Conservation (phyloP, 2,113 vertebrate genomes). For the Mixornis gularis region DNA sequence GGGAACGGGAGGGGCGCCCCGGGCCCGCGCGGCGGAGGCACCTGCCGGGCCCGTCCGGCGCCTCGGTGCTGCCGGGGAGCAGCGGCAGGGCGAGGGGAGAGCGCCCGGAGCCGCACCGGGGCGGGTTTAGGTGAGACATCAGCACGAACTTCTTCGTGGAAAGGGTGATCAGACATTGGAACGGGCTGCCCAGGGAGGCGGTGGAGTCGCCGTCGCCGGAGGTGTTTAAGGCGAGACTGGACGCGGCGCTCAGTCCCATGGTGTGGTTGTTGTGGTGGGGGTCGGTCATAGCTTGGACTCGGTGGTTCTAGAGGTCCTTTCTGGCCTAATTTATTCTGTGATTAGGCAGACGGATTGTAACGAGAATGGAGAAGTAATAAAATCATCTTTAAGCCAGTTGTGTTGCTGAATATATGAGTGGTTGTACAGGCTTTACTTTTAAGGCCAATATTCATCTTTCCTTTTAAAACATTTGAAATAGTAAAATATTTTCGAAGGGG, state of each 20-base stretch:
- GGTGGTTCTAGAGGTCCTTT: neutral
- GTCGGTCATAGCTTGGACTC: neutral
- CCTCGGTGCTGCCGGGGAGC: neutral
- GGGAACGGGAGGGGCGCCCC: neutral
- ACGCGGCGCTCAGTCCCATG: rapidly evolving
- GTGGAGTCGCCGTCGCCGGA: neutral
- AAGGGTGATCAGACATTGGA: rapidly evolving
- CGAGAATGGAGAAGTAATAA: neutral
- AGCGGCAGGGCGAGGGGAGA: neutral
- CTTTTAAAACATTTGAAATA: neutral
- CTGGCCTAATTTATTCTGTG: rapidly evolving
- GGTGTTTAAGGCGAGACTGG: rapidly evolving
- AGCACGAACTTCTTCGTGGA: rapidly evolving
- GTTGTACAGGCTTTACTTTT: neutral
- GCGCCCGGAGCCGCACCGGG: neutral
- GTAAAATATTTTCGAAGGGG: rapidly evolving
- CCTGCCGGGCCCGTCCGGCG: neutral
- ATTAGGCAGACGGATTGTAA: neutral
- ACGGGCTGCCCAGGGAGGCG: neutral
- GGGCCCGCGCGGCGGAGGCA: neutral
- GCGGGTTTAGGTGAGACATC: rapidly evolving
- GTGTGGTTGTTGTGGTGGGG: too few relatives aligned
- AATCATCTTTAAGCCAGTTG: rapidly evolving
- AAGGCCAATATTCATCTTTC: rapidly evolving
- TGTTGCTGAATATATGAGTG: rapidly evolving